phyloP scores from a whole-genome alignment of 1,140 invertebrate species.

The Brachystomella parvula region DNA sequence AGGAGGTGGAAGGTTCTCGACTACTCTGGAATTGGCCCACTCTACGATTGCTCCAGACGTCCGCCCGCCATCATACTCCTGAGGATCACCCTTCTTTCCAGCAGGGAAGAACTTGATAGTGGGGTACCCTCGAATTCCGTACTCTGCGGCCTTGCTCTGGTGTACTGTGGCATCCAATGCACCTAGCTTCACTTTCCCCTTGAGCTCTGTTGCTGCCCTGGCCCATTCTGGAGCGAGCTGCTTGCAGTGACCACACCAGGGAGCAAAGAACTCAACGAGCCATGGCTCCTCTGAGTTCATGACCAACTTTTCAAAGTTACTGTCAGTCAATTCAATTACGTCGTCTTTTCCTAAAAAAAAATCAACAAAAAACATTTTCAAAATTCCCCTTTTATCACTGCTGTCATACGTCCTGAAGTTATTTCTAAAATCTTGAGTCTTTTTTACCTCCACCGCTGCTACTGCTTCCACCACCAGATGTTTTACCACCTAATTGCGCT shows the following conservation, averaged over 20 bases:
- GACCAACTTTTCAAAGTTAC: constrained; percentile 86
- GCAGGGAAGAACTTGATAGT: constrained; percentile 71
- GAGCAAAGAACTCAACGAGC: constrained; percentile 95
- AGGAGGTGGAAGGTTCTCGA: constrained; percentile 24
- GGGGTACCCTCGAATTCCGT: constrained; percentile 63
- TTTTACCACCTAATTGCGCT: constrained; percentile 55
- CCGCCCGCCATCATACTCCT: constrained; percentile 78
- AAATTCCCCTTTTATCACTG: no score
- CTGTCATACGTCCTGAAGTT: constrained; percentile 37
- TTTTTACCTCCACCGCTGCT: constrained; percentile 25
- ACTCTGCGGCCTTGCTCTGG: constrained; percentile 64
- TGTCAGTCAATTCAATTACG: constrained; percentile 87
- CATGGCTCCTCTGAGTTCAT: constrained; percentile 85
- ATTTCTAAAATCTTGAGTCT: constrained; percentile 12
- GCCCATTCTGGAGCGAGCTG: constrained; percentile 92
- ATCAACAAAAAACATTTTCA: constrained; percentile 33
- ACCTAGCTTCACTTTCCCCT: constrained; percentile 89
- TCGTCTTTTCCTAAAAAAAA: constrained; percentile 53
- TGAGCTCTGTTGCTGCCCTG: constrained; percentile 83
- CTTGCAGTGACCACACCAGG: constrained; percentile 77
- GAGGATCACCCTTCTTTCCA: constrained; percentile 62
- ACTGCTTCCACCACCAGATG: constrained; percentile 41
- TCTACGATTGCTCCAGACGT: constrained; percentile 81
- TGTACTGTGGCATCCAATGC: constrained; percentile 94
- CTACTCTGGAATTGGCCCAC: constrained; percentile 55